Evolutionary conservation across 2,797 vertebrate species (phyloP), one percentile per base, ranked within the genome.

Genomic region (Alexandromys oeconomus): DNA sequence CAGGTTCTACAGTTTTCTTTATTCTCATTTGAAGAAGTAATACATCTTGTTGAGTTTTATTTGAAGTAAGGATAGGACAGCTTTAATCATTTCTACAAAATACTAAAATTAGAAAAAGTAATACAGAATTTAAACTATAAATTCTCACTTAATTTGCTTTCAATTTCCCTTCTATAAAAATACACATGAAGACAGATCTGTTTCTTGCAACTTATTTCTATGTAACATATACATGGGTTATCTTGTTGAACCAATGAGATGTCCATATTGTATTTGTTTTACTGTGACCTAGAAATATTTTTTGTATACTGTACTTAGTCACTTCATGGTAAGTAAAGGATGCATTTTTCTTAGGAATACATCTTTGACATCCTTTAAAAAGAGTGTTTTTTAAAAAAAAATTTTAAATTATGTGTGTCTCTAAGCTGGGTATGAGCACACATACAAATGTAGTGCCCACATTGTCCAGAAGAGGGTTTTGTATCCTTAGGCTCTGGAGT

Each of bases 181-280:
- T 59, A 61, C 74, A 88, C 93, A 77, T 92, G 82, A 48, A 61
- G 43, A 87, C 88, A 40, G 71, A 80, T 81, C 6, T 5, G 6
- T 94, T 90, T 92, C 67, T 46, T 61, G 1, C 59, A 84, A 65
- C 27, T 87, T 94, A 34, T 43, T 77, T 93, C 43, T 87, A 46
- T 43, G 89, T 25, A 82, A 43, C 73, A 37, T 54, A 15, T 43
- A 61, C 1, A 8, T 84, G 43, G 21, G 25, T 5, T 54, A 73
- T 71, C 46, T 57, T 25, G 19, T 57, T 90, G 37, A 71, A 6
- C 65, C 63, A 86, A 2, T 67, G 61, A 89, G 27, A 21, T 82
- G 0, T 73, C 8, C 12, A 25, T 59, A 17, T n/a, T 9, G 34
- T 87, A 40, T 57, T 94, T 88, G 10, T 92, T 86, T 85, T 71